Base-by-base conservation (phyloP, 1,140 invertebrate genomes). In the Drosophila grimshawi region DNA sequence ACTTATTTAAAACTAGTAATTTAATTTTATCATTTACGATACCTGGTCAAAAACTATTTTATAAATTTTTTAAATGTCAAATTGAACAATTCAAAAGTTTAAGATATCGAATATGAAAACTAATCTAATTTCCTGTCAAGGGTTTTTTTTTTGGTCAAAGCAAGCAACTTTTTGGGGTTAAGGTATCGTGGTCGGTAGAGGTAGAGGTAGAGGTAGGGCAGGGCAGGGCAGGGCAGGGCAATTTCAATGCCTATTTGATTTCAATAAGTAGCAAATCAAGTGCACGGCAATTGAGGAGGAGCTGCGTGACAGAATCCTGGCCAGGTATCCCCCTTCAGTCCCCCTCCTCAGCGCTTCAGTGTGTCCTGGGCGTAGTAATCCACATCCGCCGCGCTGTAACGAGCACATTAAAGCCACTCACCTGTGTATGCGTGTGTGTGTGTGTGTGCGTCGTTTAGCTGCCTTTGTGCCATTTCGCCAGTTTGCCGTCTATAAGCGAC, bases 261-360 rank as follows among this genome's bases (percentile, higher is more conserved):
- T 88, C 85, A 81, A 85, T 89, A 82, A 85, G 73, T 68, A 83
- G 80, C 80, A 88, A 89, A 85, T 89, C 85, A 89, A 89, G 85
- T 89, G 85, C 72, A 57, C n/a, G 53, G 59, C 70, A 76, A 81
- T 75, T 66, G 76, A 68, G 64, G 46, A 37, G 30, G 19, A 43
- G 59, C 10, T 55, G 56, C 63, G 63, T 60, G 46, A 59, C 46
- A 48, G 35, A 59, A 56, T 30, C 11, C 29, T 43, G 19, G 62
- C 33, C 37, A 37, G 66, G 10, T n/a, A 69, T 53, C 41, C 43
- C 11, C 45, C 48, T 19, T 4, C 6, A 10, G 5, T 35, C 35
- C 37, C 10, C 30, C 39, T 3, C 8, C 29, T 5, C 8, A 32
- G 7, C 7, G 8, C 10, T 10, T 45, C 3, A 6, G 8, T 11